These are phyloP conservation scores for Dreissena rostriformis DNA, from an alignment of 1,140 invertebrate species.

Conservation along the genomic window DNA sequence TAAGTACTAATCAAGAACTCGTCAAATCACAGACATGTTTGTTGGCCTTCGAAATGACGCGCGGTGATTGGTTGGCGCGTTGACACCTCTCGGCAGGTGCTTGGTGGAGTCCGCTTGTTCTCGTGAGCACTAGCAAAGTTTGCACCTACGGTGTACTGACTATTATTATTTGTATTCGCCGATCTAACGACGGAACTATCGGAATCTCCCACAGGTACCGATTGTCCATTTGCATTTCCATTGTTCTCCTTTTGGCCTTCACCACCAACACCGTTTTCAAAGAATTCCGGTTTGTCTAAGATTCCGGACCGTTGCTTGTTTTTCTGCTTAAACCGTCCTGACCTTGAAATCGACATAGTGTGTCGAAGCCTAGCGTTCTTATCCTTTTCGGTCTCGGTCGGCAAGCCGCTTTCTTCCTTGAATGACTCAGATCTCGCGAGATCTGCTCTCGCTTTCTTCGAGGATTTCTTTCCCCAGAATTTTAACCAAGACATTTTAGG, in stretches of 20 bases:
- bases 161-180: slow-evolving; percentile 13
- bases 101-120: slow-evolving; percentile 41
- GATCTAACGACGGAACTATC: neutral
- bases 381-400: slow-evolving; percentile 68
- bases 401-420: slow-evolving; percentile 51
- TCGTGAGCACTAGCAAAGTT: slow-evolving; percentile 6
- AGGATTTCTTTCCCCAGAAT: slow-evolving; percentile 72
- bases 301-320: slow-evolving; percentile 72
- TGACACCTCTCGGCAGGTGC: slow-evolving; percentile 52
- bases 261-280: slow-evolving; percentile 8
- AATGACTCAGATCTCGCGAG: slow-evolving; percentile 59
- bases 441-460: slow-evolving; percentile 49
- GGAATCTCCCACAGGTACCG: neutral
- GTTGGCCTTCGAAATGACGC: slow-evolving; percentile 30
- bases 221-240: slow-evolving; percentile 2
- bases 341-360: slow-evolving; percentile 76
- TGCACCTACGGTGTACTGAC: neutral
- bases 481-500: slow-evolving; percentile 73
- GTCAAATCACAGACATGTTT: slow-evolving; percentile 38
- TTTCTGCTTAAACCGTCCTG: slow-evolving; percentile 76
- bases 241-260: slow-evolving; percentile 38
- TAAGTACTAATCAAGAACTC: neutral
- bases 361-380: slow-evolving; percentile 67
- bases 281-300: slow-evolving; percentile 73
- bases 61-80: slow-evolving; percentile 29